phyloP scores from a whole-genome alignment of 2,113 vertebrate genomes.

The Oncorhynchus nerka region DNA sequence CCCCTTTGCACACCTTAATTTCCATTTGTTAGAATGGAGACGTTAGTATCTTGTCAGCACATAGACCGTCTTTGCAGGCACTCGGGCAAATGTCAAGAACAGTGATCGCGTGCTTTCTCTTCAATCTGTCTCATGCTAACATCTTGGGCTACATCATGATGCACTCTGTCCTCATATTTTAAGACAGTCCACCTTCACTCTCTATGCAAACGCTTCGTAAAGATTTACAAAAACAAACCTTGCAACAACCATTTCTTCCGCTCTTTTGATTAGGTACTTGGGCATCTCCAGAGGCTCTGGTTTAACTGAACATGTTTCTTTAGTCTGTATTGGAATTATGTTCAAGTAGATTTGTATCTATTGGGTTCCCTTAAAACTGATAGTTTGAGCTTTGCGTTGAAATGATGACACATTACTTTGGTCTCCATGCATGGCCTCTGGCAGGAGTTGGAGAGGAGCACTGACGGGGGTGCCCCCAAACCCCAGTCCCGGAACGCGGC shows the following conservation, averaged over 20 bases:
- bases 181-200: background rate
- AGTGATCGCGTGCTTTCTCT: background rate
- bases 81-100: background rate
- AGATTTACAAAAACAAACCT: background rate
- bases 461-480: constrained; percentile 78
- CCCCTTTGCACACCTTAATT: too few species aligned
- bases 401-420: background rate
- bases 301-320: background rate
- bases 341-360: too few species aligned
- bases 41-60: background rate
- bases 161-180: background rate
- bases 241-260: background rate
- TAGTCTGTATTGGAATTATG: too few species aligned
- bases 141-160: background rate
- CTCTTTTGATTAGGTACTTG: background rate
- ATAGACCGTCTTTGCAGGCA: too few species aligned
- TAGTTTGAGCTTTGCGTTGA: background rate
- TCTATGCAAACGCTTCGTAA: background rate
- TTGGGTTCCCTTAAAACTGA: background rate
- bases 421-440: background rate
- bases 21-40: too few species aligned
- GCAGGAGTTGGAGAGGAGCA: constrained; percentile 91
- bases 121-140: background rate
- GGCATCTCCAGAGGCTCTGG: background rate
- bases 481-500: constrained; percentile 79